These are phyloP conservation scores for Seira sanloemensis DNA, from an alignment of 2,888 invertebrate species.

Conservation along the genomic window DNA sequence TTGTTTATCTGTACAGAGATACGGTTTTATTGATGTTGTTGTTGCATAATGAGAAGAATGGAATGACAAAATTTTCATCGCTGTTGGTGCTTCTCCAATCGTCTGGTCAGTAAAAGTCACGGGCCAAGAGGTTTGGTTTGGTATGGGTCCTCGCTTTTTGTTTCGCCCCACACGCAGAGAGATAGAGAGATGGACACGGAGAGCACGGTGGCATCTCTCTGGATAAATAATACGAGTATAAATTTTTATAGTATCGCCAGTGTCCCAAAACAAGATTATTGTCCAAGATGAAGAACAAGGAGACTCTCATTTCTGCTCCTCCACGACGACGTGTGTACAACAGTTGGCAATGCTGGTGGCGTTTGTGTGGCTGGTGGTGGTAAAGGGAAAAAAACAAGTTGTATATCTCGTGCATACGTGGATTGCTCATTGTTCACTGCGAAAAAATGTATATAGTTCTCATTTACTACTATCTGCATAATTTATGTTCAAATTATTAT, in stretches of 20 bases:
- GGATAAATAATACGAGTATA: background rate
- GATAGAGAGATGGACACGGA: background rate
- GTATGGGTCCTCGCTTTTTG: background rate
- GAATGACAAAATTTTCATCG: background rate
- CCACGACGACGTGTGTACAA: background rate
- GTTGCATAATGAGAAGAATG: background rate
- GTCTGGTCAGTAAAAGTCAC: conserved; percentile 12
- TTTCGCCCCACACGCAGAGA: background rate
- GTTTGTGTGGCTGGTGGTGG: background rate
- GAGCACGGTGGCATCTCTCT: conserved; percentile 1
- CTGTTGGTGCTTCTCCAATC: background rate
- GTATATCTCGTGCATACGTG: background rate
- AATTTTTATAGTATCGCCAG: background rate
- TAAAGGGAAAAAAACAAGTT: background rate
- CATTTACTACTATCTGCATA: conserved; percentile 28
- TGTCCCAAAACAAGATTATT: conserved; percentile 12
- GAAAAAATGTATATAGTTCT: background rate
- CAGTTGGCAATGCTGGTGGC: background rate
- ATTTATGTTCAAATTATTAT: conserved; percentile 32
- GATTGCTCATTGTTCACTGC: conserved; percentile 16
- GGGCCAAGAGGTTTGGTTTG: background rate
- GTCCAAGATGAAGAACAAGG: background rate
- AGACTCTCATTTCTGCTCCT: background rate
- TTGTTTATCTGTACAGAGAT: background rate
- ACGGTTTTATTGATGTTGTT: background rate